phyloP scores from a whole-genome alignment of 1,140 invertebrate genomes.

The Drosophila sp. region DNA sequence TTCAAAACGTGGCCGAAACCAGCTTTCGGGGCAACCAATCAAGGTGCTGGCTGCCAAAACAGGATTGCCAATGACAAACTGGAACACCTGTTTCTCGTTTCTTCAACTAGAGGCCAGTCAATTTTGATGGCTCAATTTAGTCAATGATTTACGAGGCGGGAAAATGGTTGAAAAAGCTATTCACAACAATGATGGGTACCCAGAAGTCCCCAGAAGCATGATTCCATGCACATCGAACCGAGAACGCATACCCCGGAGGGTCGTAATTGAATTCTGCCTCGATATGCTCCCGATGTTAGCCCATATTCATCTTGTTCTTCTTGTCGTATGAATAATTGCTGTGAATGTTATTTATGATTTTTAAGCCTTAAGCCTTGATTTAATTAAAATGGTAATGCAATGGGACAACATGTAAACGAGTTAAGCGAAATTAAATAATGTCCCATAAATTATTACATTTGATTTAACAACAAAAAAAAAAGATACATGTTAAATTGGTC shows the following conservation, averaged over 20 bases:
- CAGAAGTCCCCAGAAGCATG: not conserved
- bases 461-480: not conserved
- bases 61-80: constrained; percentile 3
- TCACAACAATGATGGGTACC: not conserved
- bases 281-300: not conserved
- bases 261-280: not conserved
- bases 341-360: constrained; percentile 20
- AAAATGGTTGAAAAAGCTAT: not conserved
- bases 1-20: not conserved
- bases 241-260: not conserved
- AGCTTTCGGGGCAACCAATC: not conserved
- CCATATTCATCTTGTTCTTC: constrained; percentile 1
- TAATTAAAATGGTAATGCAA: constrained; percentile 31
- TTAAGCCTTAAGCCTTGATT: constrained; percentile 20
- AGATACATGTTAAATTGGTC: not conserved
- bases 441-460: constrained; percentile 5
- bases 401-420: constrained; percentile 8
- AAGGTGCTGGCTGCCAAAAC: not conserved
- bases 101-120: constrained; percentile 2
- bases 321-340: constrained; percentile 7
- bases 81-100: constrained; percentile 6
- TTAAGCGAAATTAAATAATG: constrained; percentile 21
- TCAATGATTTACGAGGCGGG: constrained; percentile 7
- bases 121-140: constrained; percentile 12
- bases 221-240: constrained; percentile 3